Base-by-base conservation (phyloP, 2,113 vertebrate genomes). In the Cromileptes altivelis region DNA sequence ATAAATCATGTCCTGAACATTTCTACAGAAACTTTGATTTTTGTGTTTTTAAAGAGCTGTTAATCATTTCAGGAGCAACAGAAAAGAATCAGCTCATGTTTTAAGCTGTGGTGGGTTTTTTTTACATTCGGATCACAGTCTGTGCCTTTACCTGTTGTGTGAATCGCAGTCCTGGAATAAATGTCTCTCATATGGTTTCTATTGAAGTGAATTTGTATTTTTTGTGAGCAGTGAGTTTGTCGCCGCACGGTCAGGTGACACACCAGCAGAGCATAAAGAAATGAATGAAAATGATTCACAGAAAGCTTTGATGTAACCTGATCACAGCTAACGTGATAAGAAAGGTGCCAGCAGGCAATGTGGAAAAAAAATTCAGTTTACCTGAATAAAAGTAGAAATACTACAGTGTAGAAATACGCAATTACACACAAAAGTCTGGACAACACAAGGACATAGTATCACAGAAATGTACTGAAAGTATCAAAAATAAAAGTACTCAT, bases 91-190 rank as follows among this genome's bases (percentile, higher is more conserved):
- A 18, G 56, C 1, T 9, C 17, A 42, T 13, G 71, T 58, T 68
- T 75, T 33, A 10, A 19, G 1, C 67, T 23, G 1, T 27, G 19
- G 11, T 49, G 49, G 10, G 47, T 15, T 49, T 23, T 58, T 58
- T 58, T 8, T 70, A 60, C 72, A 70, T 80, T 40, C 12, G 23
- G n/a, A 56, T 42, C 27, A 55, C 69, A 70, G 40, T 69, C 27
- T 42, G 33, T 74, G 30, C 42, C 30, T 62, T 61, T 17, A 52
- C 58, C 30, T 71, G 12, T 50, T 76, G 9, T 15, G 6, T 76
- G 42, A 27, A 18, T 85, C 8, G 6, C 27, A 47, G 45, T 50
- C 60, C 17, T 42, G 25, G 78, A 90, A 75, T 78, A 83, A 87
- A 83, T 0, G 10, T 1, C 63, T 70, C 21, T 68, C 14, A 15